Base-by-base conservation (phyloP, 2,113 vertebrate species). In the Crotalus helleri region DNA sequence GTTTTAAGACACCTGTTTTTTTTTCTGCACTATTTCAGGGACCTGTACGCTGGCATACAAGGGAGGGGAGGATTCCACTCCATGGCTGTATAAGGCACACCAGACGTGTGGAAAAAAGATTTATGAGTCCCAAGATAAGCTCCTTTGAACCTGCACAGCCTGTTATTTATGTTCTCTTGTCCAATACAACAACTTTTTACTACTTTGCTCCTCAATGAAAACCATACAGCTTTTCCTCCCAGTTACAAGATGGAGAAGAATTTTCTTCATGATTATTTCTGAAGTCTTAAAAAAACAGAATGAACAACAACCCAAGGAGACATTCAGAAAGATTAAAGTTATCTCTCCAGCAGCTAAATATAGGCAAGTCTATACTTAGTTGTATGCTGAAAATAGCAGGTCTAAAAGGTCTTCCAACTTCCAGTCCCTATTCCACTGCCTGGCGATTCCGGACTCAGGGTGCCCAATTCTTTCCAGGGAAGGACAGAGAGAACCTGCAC, bases 341-440 rank as follows among this genome's bases (percentile, higher is more conserved):
- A 54, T 88, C 55, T 24, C 59, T 21, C 85, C 23, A 51, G 21
- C 26, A 74, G 54, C 90, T 86, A 85, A 57, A 89, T 57, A 94
- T 51, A 91, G 74, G 19, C 74, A 39, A 58, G 64, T 8, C 10
- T 46, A 49, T 57, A 29, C 51, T 33, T 24, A 24, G 74, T n/a
- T 53, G 54, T 21, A 15, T 12, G 64, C 93, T 86, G 15, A 89
- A 93, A 93, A 93, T 93, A 93, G 92, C 17, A 44, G 17, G 39
- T 39, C 5, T 13, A 26, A 26, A 91, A 64, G 49, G 64, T 74
- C 87, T 64, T 39, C 23, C 54, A 12, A 12, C n/a, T 29, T 7
- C 23, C 21, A 39, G 0, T 6, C 1, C 9, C 0, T 0, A 21
- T n/a, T 0, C 57, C 17, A 0, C 1, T n/a, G 33, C 13, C 51